Percentiles rank a stretch among this genome's conserved stretches.
These are phyloP conservation scores for Hoplias malabaricus DNA, from an alignment of 2,113 vertebrate species.

Conservation along the genomic window DNA sequence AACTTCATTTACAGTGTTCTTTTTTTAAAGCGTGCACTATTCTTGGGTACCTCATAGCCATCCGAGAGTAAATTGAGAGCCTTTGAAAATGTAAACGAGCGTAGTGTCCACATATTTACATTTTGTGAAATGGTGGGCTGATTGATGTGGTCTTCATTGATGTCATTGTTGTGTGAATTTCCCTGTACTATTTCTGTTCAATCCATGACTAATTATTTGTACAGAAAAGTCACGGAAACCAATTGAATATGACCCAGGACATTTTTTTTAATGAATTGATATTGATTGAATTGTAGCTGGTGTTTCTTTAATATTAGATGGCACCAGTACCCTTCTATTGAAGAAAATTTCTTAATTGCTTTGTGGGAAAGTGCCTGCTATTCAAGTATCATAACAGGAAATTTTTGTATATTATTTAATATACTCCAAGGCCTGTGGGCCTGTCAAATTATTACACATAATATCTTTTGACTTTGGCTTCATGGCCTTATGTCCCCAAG, in stretches of 20 bases:
- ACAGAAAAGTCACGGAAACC: conserved; percentile 33
- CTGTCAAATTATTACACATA: too few species aligned
- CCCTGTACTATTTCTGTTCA: conserved; percentile 19
- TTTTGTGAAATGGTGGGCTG: conserved; percentile 72
- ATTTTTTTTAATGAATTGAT: too few species aligned
- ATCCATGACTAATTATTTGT: conserved; percentile 46
- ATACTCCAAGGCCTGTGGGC: too few species aligned
- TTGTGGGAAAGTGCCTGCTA: not conserved
- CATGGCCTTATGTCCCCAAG: too few species aligned
- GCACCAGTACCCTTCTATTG: not conserved
- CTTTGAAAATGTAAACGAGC: conserved; percentile 50
- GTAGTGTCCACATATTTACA: conserved; percentile 76
- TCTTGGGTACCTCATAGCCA: conserved; percentile 19
- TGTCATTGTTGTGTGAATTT: conserved; percentile 26
- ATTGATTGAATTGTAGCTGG: not conserved
- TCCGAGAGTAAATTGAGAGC: conserved; percentile 32
- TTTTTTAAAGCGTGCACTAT: conserved; percentile 32
- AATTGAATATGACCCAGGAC: conserved; percentile 29
- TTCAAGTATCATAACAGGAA: too few species aligned
- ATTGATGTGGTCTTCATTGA: conserved; percentile 47
- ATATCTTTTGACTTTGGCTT: too few species aligned
- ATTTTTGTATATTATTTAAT: too few species aligned
- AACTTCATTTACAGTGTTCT: conserved; percentile 49
- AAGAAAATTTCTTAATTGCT: not conserved
- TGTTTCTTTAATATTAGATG: not conserved